Conservation (phyloP, 2,113 vertebrate genomes). For the Pelmatolapia mariae region DNA sequence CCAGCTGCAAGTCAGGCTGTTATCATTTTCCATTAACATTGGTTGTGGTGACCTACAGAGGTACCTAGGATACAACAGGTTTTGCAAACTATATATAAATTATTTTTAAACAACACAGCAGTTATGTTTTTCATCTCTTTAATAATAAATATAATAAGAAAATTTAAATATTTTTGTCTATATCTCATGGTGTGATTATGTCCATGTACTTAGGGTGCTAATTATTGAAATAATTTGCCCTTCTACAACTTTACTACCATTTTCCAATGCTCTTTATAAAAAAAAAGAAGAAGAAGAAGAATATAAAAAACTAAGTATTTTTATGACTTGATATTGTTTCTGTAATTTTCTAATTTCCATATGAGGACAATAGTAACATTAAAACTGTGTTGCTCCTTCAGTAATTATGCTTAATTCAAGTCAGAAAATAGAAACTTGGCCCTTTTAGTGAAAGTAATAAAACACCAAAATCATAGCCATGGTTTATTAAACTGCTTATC, state of each 20-base stretch:
- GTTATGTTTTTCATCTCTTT: neutral
- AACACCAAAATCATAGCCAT: neutral
- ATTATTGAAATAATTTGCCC: neutral
- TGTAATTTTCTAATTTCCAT: neutral
- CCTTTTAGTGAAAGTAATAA: neutral
- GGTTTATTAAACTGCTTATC: slow-evolving; percentile 1
- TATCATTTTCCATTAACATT: neutral
- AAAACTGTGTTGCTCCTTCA: neutral
- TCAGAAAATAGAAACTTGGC: neutral
- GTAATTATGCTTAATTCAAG: neutral
- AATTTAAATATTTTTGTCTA: neutral
- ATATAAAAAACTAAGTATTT: neutral
- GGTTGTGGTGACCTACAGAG: neutral
- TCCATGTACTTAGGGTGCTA: neutral
- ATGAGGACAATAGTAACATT: neutral
- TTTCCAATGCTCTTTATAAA: neutral
- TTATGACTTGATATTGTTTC: neutral
- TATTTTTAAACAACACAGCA: neutral
- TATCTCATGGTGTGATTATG: neutral
- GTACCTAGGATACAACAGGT: neutral
- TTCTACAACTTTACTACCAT: neutral
- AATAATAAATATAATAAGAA: neutral
- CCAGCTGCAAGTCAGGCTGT: neutral
- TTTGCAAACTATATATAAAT: neutral
- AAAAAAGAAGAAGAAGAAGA: neutral